These are phyloP conservation scores for Platalea minor DNA, from an alignment of 2,797 vertebrate species.

Conservation along the genomic window DNA sequence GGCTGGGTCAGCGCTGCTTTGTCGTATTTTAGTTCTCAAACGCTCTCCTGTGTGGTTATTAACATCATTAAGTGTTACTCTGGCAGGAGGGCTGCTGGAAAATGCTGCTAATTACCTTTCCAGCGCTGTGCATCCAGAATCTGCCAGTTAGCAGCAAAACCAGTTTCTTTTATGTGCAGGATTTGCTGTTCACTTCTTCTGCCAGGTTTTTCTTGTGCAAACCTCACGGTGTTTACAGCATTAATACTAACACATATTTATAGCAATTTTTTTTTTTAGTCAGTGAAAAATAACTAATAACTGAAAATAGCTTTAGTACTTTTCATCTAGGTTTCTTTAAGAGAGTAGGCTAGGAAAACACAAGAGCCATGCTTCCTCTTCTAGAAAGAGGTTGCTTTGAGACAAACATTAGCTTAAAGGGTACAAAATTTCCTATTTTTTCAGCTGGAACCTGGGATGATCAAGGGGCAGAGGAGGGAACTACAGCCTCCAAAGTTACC, in stretches of 20 bases:
- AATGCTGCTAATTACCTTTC: neutral
- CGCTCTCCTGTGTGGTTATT: constrained; percentile 1
- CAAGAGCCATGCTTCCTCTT: neutral
- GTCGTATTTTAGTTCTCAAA: neutral
- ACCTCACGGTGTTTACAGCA: neutral
- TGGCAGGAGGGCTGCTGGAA: constrained; percentile 38
- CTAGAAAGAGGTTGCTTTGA: neutral
- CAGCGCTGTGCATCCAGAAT: neutral
- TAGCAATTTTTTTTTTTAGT: neutral
- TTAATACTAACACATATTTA: neutral
- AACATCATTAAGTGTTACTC: constrained; percentile 35
- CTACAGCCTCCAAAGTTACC: neutral
- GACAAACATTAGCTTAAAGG: neutral
- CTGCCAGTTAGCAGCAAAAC: neutral
- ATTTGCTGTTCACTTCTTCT: neutral
- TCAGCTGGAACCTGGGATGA: neutral
- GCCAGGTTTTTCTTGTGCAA: neutral
- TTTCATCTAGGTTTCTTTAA: neutral
- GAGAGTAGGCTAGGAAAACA: neutral
- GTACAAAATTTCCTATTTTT: neutral
- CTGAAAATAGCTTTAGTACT: neutral
- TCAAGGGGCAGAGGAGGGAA: neutral
- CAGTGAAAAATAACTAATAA: neutral
- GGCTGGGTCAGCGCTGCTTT: neutral
- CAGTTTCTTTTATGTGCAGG: neutral